Conservation (phyloP, 2,797 vertebrate species). For the Ptychadena robeensis region DNA sequence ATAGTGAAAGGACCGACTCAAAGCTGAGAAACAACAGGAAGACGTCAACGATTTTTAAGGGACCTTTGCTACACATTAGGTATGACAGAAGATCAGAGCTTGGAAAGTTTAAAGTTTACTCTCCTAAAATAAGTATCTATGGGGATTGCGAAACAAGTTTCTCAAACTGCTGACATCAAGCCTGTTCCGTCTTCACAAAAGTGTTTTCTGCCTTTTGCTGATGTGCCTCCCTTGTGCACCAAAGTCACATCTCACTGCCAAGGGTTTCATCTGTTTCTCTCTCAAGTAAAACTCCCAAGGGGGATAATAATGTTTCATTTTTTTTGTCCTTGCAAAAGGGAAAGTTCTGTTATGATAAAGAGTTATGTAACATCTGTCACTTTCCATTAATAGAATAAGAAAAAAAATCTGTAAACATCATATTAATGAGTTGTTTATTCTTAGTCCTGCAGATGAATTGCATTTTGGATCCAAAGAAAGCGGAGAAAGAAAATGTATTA, state of each 20-base stretch:
- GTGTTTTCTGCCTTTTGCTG: constrained; percentile 19
- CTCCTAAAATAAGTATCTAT: background rate
- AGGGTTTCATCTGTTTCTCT: constrained; percentile 19
- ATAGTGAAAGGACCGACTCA: constrained; percentile 83
- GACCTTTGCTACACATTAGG: constrained; percentile 91
- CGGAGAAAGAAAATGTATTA: constrained; percentile 91
- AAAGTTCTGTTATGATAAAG: constrained; percentile 36
- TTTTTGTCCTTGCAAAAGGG: constrained; percentile 13
- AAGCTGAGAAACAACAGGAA: constrained; percentile 85
- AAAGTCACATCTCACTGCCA: constrained; percentile 16
- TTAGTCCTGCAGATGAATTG: constrained; percentile 93
- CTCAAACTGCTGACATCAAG: constrained; percentile 46
- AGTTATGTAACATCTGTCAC: constrained; percentile 31
- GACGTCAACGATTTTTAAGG: constrained; percentile 90
- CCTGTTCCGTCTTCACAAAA: background rate
- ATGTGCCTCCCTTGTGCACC: constrained; percentile 3
- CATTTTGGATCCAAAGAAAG: constrained; percentile 90
- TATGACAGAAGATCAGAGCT: constrained; percentile 66
- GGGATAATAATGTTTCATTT: background rate
- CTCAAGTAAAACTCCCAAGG: constrained; percentile 26
- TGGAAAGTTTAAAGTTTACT: constrained; percentile 3
- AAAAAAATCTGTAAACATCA: background rate
- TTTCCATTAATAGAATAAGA: constrained; percentile 31
- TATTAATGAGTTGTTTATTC: constrained; percentile 60
- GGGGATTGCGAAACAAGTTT: constrained; percentile 19